These are phyloP conservation scores for Nannospalax galili DNA, from an alignment of 2,113 vertebrate genomes.

Conservation along the genomic window DNA sequence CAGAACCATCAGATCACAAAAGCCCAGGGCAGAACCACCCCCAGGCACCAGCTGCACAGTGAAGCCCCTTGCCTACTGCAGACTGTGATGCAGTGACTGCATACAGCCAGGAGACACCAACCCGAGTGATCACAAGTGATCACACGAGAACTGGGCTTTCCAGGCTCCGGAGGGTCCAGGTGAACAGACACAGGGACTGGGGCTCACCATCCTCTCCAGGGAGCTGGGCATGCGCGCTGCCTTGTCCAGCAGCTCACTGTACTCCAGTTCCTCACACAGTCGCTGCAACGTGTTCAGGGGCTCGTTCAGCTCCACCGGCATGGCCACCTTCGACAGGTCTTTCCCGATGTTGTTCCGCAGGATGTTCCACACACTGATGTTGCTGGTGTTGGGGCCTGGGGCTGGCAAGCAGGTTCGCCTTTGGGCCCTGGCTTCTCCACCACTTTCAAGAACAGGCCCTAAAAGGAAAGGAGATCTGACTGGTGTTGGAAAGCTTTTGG, in stretches of 20 bases:
- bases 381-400: constrained; percentile 91
- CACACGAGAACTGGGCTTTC: too few species aligned
- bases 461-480: constrained; percentile 42
- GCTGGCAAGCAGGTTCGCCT: constrained; percentile 91
- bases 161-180: fast-evolving
- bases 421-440: constrained; percentile 79
- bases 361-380: constrained; percentile 98
- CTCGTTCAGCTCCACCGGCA: constrained; percentile 97
- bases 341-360: constrained; percentile 98
- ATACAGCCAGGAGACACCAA: neutral
- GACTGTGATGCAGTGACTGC: neutral
- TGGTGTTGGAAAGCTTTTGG: neutral
- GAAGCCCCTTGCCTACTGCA: neutral
- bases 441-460: constrained; percentile 87
- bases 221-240: constrained; percentile 88
- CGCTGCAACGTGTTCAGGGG: constrained; percentile 97
- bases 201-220: constrained; percentile 94
- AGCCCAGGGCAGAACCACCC: neutral
- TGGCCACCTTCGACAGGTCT: constrained; percentile 97
- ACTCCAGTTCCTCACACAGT: constrained; percentile 98
- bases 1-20: neutral
- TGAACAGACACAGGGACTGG: fast-evolving
- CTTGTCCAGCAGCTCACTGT: constrained; percentile 95
- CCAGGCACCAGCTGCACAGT: neutral
- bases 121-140: too few species aligned